Percentiles rank a stretch among this genome's conserved stretches.
phyloP scores from a whole-genome alignment of 2,888 invertebrate genomes.

The Protophormia terraenovae region DNA sequence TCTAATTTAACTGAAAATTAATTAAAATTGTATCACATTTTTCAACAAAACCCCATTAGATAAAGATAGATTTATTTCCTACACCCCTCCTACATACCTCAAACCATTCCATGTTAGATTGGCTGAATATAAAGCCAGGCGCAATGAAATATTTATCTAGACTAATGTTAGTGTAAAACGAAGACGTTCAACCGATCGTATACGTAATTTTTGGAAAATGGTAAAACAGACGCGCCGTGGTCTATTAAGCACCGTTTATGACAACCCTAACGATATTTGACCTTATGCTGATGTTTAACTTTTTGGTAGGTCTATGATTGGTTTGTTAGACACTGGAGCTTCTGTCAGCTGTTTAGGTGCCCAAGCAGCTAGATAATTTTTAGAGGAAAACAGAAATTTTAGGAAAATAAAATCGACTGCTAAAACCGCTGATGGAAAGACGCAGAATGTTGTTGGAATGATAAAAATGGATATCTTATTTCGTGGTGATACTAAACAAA shows the following conservation, averaged over 20 bases:
- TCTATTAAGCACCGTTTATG: background rate
- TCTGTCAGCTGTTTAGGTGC: background rate
- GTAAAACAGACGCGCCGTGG: background rate
- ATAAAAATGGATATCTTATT: background rate
- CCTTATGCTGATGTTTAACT: background rate
- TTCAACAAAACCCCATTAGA: background rate
- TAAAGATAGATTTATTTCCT: background rate
- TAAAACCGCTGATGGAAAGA: background rate
- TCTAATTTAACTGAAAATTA: background rate
- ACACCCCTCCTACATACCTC: background rate
- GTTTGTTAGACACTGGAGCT: background rate
- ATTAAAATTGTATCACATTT: background rate
- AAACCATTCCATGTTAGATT: background rate
- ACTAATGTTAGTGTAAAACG: background rate
- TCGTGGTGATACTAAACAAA: background rate
- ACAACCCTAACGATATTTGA: background rate
- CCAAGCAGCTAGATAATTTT: background rate
- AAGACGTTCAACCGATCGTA: background rate
- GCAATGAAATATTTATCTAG: background rate
- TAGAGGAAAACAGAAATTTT: background rate
- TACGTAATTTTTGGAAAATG: background rate
- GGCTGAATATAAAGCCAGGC: conserved; percentile 2
- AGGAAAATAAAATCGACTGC: background rate
- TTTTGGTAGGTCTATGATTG: background rate
- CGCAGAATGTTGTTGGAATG: background rate